These are phyloP conservation scores for Linepithema humile DNA, from an alignment of 1,140 invertebrate genomes.

Conservation along the genomic window DNA sequence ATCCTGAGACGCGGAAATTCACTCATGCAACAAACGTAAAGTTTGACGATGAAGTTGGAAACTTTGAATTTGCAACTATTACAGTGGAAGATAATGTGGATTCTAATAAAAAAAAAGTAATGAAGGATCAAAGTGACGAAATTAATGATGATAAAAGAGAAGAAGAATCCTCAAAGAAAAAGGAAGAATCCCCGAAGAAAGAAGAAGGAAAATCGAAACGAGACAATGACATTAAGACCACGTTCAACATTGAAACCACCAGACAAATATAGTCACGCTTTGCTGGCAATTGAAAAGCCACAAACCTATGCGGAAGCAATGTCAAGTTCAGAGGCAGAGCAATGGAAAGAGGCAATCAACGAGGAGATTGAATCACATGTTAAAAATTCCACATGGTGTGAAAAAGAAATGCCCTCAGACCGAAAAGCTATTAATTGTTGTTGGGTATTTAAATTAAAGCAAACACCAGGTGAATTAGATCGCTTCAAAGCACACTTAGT, in stretches of 20 bases:
- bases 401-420: neutral
- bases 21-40: too few relatives aligned
- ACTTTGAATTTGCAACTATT: neutral
- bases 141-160: neutral
- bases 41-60: neutral
- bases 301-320: neutral
- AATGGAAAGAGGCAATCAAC: slow-evolving; percentile 6
- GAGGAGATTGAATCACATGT: slow-evolving; percentile 12
- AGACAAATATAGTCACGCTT: neutral
- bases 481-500: slow-evolving; percentile 12
- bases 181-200: too few relatives aligned
- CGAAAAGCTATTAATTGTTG: neutral
- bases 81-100: neutral
- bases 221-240: neutral
- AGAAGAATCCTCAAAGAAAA: neutral
- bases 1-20: neutral
- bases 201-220: neutral
- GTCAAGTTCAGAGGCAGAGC: neutral
- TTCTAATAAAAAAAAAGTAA: too few relatives aligned
- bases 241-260: neutral
- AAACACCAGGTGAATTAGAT: neutral
- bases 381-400: neutral
- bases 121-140: too few relatives aligned
- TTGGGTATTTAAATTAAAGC: slow-evolving; percentile 16
- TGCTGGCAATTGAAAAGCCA: neutral